A percentile compares a stretch with the other conserved stretches of the same genome.
Conservation (phyloP, 2,888 invertebrate species). For the Nemapogon koenigi region DNA sequence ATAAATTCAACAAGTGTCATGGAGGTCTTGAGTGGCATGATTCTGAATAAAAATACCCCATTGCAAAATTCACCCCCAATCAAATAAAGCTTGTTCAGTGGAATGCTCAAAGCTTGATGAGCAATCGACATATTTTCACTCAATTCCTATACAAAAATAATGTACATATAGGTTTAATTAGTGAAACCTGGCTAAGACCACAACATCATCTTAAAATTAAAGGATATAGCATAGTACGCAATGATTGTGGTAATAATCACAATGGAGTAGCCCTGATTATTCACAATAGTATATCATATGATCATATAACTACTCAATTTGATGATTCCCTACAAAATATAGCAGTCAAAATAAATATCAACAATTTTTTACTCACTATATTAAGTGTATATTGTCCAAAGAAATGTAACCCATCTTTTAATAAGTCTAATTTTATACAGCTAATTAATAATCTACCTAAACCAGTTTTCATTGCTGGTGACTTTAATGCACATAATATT, state of each 20-base stretch:
- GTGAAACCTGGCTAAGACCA: slow-evolving; percentile 4
- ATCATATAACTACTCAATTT: not conserved
- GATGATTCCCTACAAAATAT: not conserved
- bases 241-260: too few relatives aligned
- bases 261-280: too few relatives aligned
- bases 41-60: not conserved
- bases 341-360: too few relatives aligned
- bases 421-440: not conserved
- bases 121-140: slow-evolving; percentile 1
- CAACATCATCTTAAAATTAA: too few relatives aligned
- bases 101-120: slow-evolving; percentile 3
- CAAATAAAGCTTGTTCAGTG: slow-evolving; percentile 1
- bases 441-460: not conserved
- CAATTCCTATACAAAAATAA: not conserved
- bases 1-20: too few relatives aligned
- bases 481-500: too few relatives aligned
- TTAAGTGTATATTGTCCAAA: not conserved
- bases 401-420: not conserved
- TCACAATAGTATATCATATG: too few relatives aligned
- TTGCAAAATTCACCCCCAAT: not conserved
- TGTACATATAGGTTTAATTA: not conserved
- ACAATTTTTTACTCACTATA: too few relatives aligned
- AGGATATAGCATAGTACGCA: too few relatives aligned
- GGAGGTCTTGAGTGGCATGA: too few relatives aligned
- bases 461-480: not conserved